These are phyloP conservation scores for Salvelinus sp. DNA, from an alignment of 2,113 vertebrate genomes.

Conservation along the genomic window DNA sequence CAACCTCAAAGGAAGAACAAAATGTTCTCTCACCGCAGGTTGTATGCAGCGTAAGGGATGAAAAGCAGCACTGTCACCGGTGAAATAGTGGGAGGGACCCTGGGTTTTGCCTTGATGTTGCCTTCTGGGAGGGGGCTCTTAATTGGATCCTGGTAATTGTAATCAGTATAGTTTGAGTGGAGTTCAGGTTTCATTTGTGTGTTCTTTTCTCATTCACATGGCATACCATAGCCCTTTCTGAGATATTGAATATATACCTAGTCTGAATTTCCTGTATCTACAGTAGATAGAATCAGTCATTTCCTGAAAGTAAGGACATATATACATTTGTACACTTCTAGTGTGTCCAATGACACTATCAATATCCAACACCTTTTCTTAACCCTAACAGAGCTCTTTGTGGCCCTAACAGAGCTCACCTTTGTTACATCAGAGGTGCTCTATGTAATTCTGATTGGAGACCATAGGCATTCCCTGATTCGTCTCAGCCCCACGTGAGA, in stretches of 20 bases:
- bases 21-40: slow-evolving; percentile 28
- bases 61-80: neutral
- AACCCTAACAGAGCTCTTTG: neutral
- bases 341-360: neutral
- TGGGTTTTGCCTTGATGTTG: neutral
- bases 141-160: no score
- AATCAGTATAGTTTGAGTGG: neutral
- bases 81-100: neutral
- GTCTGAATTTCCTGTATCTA: neutral
- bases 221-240: no score
- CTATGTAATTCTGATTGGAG: neutral
- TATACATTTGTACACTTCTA: neutral
- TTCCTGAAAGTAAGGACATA: neutral
- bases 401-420: neutral
- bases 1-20: slow-evolving; percentile 27
- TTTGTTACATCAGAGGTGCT: neutral
- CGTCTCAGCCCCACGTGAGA: neutral
- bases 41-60: neutral
- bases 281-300: neutral
- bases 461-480: neutral
- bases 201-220: neutral
- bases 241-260: neutral
- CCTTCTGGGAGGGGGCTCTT: no score
- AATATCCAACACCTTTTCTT: neutral
- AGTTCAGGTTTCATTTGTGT: neutral